phyloP scores from a whole-genome alignment of 2,888 invertebrate genomes.

The Bombylius major region DNA sequence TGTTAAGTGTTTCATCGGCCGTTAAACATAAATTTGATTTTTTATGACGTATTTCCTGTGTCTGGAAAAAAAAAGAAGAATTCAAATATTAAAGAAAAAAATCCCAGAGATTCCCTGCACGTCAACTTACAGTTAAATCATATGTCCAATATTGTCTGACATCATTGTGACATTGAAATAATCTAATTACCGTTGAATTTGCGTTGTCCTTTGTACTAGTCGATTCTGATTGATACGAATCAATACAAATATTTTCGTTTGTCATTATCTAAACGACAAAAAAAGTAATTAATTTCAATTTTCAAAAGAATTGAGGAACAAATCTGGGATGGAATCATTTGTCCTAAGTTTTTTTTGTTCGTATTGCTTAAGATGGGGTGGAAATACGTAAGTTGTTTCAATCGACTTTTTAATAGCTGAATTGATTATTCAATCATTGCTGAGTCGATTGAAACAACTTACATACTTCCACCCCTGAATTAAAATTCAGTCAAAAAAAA shows the following conservation, averaged over 20 bases:
- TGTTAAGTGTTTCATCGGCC: conserved; percentile 21
- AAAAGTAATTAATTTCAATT: neutral
- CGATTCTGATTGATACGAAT: conserved; percentile 41
- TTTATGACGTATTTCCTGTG: conserved; percentile 31
- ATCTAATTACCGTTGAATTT: conserved; percentile 26
- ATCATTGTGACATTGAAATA: conserved; percentile 26
- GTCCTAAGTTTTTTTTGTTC: too few relatives aligned
- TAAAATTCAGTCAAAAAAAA: too few relatives aligned
- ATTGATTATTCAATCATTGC: too few relatives aligned
- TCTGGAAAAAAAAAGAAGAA: conserved; percentile 17
- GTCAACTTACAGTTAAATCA: conserved; percentile 28
- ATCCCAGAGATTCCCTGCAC: neutral
- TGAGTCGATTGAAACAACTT: too few relatives aligned
- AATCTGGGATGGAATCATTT: too few relatives aligned
- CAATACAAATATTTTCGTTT: conserved; percentile 77
- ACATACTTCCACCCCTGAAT: too few relatives aligned
- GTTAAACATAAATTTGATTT: conserved; percentile 29
- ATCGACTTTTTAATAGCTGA: too few relatives aligned
- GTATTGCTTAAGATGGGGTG: too few relatives aligned
- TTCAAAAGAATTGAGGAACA: too few relatives aligned
- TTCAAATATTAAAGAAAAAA: neutral
- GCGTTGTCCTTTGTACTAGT: conserved; percentile 15
- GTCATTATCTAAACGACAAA: conserved; percentile 48
- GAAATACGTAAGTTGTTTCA: too few relatives aligned
- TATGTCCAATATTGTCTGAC: conserved; percentile 31